phyloP scores from a whole-genome alignment of 1,140 invertebrate genomes.

The Matsumurasca onukii region DNA sequence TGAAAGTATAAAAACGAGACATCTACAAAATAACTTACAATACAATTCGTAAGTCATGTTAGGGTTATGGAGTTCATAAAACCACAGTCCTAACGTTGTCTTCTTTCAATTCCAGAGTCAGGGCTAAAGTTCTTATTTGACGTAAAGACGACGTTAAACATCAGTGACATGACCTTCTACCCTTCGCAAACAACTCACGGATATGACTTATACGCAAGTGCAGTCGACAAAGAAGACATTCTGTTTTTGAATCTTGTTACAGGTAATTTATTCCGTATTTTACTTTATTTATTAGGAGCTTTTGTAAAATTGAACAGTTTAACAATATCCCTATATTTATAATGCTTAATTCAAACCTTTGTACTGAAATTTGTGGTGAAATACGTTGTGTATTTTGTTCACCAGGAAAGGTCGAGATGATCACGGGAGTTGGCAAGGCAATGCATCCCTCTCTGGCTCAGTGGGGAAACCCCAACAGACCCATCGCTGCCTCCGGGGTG shows the following conservation, averaged over 20 bases:
- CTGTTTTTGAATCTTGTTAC: constrained; percentile 72
- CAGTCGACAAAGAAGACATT: constrained; percentile 72
- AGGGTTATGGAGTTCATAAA: no score
- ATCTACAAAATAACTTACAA: no score
- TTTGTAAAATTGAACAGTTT: no score
- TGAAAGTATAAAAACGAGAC: no score
- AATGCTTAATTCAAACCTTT: no score
- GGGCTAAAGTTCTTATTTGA: constrained; percentile 73
- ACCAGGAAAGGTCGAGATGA: constrained; percentile 74
- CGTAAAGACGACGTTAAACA: constrained; percentile 73
- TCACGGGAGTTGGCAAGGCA: constrained; percentile 69
- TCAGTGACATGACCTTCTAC: constrained; percentile 77
- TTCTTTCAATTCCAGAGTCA: constrained; percentile 52
- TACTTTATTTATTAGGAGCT: no score
- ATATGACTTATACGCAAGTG: constrained; percentile 74
- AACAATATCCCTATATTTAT: no score
- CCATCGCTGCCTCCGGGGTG: constrained; percentile 65
- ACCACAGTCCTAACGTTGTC: background rate
- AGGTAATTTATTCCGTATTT: no score
- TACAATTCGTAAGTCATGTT: no score
- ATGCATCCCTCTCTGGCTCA: constrained; percentile 57
- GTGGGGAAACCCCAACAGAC: constrained; percentile 68
- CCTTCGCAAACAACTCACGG: constrained; percentile 72
- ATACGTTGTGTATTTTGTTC: no score
- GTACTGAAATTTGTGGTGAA: no score